Evolutionary conservation across 2,888 invertebrate species (phyloP).

Genomic region (Helleia helle): DNA sequence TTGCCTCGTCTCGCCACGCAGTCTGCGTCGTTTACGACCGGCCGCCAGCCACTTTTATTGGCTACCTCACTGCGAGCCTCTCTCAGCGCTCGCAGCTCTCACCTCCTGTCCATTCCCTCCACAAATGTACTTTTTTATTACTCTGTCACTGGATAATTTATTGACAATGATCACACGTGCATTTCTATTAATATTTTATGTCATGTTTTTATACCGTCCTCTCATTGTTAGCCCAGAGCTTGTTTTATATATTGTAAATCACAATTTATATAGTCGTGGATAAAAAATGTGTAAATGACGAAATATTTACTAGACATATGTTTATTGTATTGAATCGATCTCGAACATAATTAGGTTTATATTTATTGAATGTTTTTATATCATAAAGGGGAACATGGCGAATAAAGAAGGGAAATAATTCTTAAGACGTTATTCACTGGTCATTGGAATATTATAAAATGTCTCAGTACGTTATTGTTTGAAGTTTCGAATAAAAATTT

Average conservation of each 20-base stretch:
- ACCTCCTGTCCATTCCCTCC: conserved; percentile 69
- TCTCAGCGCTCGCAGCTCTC: conserved; percentile 51
- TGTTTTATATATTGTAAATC: conserved; percentile 44
- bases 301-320: too few relatives aligned
- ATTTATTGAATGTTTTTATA: too few relatives aligned
- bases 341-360: too few relatives aligned
- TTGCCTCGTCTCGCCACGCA: conserved; percentile 65
- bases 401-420: too few relatives aligned
- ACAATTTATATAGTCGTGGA: background rate
- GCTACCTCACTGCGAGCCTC: conserved; percentile 56
- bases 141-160: conserved; percentile 72
- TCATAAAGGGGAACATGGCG: too few relatives aligned
- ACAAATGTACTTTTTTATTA: conserved; percentile 70
- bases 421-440: too few relatives aligned
- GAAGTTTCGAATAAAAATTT: too few relatives aligned
- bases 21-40: conserved; percentile 68
- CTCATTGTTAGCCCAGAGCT: conserved; percentile 49
- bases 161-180: conserved; percentile 73
- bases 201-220: conserved; percentile 47
- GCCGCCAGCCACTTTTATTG: conserved; percentile 68
- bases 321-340: too few relatives aligned
- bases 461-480: too few relatives aligned
- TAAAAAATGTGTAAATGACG: too few relatives aligned
- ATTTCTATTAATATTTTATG: conserved; percentile 75
- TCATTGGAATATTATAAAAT: too few relatives aligned